Evolutionary conservation across 2,888 invertebrate genomes (phyloP), one percentile per base, ranked within the genome.

Genomic region (Apamea crenata): DNA sequence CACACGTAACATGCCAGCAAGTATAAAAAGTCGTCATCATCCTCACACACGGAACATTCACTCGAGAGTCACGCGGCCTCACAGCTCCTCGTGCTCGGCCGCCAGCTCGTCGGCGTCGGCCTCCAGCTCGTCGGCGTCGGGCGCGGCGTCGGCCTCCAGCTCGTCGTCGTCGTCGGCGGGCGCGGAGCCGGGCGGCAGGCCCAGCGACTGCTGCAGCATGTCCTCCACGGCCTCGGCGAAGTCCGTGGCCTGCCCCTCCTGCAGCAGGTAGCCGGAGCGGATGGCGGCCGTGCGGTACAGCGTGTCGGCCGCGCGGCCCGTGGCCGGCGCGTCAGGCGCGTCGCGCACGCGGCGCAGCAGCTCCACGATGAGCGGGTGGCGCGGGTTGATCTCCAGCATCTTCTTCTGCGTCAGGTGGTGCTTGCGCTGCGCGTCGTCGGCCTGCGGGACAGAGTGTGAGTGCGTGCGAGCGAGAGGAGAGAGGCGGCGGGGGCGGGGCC

Each of bases 321-420:
- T 86, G n/a, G 18, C 76, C 36, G 99, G 99, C 94, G 99, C 99
- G 61, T 98, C 97, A 67, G 98, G 97, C 94, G 99, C 98, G 82
- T 98, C 97, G 85, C 97, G 97, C 36, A 99, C 98, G 90, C 99
- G 97, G 53, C 98, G 98, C 93, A 99, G 97, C 87, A 99, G 97
- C 96, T 99, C 99, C 70, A 61, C 98, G 92, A 99, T 98, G 73
- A 99, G 97, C 44, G 99, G 99, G 97, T 99, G 99, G 75, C 99
- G 97, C 66, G 99, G 99, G 97, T 99, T 99, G 91, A 99, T 98
- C 97, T 99, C 99, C 89, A 99, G 97, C 73, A 99, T 99, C 97
- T 99, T 99, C 98, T 99, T 99, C 96, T 99, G 99, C 93, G 98
- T 98, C 68, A 99, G 97, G 94, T 99, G 99, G 94, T 99, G 98